phyloP scores from a whole-genome alignment of 2,888 invertebrate species.

The Julus scandinavius region DNA sequence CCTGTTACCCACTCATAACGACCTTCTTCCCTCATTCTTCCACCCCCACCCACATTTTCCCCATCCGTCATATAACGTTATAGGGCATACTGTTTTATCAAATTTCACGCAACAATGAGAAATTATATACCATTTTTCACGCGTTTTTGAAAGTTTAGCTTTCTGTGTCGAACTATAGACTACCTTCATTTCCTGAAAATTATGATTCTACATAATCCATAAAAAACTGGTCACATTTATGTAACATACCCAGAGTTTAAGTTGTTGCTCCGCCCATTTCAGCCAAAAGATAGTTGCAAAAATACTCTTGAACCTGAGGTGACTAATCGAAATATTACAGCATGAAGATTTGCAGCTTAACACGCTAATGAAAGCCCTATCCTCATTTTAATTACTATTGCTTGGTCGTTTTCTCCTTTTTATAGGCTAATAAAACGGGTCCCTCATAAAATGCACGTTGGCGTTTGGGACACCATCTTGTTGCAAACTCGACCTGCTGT shows the following conservation, averaged over 20 bases:
- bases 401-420: not conserved
- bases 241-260: too few relatives aligned
- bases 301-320: too few relatives aligned
- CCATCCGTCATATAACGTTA: not conserved
- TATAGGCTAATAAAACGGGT: not conserved
- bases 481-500: not conserved
- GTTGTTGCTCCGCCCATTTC: too few relatives aligned
- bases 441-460: not conserved
- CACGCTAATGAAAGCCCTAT: not conserved
- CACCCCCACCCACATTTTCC: not conserved
- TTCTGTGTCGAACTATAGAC: too few relatives aligned
- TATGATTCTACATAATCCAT: too few relatives aligned
- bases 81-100: not conserved
- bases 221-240: too few relatives aligned
- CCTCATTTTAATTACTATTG: not conserved
- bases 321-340: not conserved
- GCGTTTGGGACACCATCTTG: not conserved
- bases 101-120: slow-evolving; percentile 21
- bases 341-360: not conserved
- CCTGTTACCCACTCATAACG: slow-evolving; percentile 26
- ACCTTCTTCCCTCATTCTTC: not conserved
- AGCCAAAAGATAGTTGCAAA: too few relatives aligned
- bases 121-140: not conserved
- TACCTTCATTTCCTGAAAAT: too few relatives aligned
- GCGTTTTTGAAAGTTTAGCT: too few relatives aligned